Evolutionary conservation across 2,888 invertebrate genomes (phyloP), one percentile per base, ranked within the genome.

Genomic region (Pristionchus arcanus): DNA sequence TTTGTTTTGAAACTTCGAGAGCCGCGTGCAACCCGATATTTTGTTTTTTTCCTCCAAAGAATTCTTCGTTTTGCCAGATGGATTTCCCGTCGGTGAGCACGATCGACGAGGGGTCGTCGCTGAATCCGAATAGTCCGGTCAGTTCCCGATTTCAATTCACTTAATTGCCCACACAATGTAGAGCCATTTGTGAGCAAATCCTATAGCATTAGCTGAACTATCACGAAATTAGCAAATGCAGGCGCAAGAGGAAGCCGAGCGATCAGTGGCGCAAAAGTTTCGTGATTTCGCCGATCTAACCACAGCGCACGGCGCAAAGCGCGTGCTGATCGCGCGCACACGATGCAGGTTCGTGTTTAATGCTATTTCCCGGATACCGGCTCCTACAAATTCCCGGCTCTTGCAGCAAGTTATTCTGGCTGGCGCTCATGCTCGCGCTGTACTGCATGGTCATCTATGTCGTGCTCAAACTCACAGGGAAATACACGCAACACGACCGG

Each of bases 281-380:
- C 25, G 15, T n/a, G 89, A 92, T 49, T 93, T 93, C 55, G 89
- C 91, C 37, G 93, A 93, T 74, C 91, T 91, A 74, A 93, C 93
- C 7, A 93, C 93, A 3, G 93, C 93, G 59, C 93, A 93, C 88
- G 93, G 92, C 71, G 92, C 91, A 5, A 93, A 93, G 90, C 90
- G 92, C 55, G 86, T 91, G 28, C 88, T 92, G 16, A 91, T 92
- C 25, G 92, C 92, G 7, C 91, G 90, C 31, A 91, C 88, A 28
- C 63, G 31, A 16, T 90, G 74, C 55, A 88, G 71, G 87, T 71
- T 28, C 11, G n/a, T 49, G 71, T 3, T 3, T 9, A 16, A 21
- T 42, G 21, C 37, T 34, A 37, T 74, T 74, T 74, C 21, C 37
- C 74, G 59, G 74, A 25, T 37, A 88, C 34, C 34, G 68, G 68